phyloP scores from a whole-genome alignment of 1,140 invertebrate species.

The Bombus confusus region DNA sequence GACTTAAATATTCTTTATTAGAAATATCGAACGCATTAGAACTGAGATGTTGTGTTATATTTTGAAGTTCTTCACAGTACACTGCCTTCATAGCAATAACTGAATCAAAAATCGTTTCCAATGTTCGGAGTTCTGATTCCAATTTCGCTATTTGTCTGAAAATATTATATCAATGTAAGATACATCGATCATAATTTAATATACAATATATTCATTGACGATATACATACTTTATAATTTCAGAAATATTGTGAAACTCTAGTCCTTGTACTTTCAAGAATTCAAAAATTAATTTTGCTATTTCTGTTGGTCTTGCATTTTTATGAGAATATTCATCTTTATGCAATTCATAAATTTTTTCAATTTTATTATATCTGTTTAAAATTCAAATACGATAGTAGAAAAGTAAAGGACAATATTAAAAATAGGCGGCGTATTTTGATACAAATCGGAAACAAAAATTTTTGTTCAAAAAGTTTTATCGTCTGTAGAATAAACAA shows the following conservation, averaged over 20 bases:
- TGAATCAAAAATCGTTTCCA: slow-evolving; percentile 61
- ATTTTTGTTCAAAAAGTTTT: background rate
- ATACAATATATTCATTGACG: no score
- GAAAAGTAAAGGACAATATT: background rate
- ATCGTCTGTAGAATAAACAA: no score
- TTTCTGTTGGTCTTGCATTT: slow-evolving; percentile 40
- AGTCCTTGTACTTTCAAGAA: slow-evolving; percentile 35
- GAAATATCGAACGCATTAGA: background rate
- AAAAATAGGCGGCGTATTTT: background rate
- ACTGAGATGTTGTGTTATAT: background rate
- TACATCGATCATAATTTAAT: background rate
- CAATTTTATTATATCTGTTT: slow-evolving; percentile 60
- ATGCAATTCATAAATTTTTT: slow-evolving; percentile 35
- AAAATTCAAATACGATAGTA: slow-evolving; percentile 1
- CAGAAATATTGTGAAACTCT: slow-evolving; percentile 44
- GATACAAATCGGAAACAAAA: background rate
- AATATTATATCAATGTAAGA: background rate
- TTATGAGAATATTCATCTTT: slow-evolving; percentile 34
- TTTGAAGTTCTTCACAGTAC: slow-evolving; percentile 54
- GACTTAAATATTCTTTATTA: background rate
- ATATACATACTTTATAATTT: slow-evolving; percentile 46
- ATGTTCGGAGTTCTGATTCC: slow-evolving; percentile 51
- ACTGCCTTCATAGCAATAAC: slow-evolving; percentile 48
- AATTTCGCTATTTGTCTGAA: slow-evolving; percentile 56
- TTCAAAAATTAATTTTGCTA: slow-evolving; percentile 63